These are phyloP conservation scores for Notospermus geniculatus DNA, from an alignment of 1,140 invertebrate genomes.

Conservation along the genomic window DNA sequence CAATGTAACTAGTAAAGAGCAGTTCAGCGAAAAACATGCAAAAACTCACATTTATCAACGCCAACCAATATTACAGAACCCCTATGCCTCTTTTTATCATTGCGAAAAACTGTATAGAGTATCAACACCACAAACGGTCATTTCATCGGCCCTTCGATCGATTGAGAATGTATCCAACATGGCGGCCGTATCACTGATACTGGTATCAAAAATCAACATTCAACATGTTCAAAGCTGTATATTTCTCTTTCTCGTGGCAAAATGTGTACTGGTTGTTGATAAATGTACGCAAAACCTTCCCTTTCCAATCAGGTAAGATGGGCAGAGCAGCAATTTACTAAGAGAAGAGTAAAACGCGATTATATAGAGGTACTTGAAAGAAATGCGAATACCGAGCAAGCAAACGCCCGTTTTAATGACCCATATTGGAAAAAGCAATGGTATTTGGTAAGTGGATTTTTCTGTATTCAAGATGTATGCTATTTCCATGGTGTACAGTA, in stretches of 20 bases:
- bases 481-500: too few species aligned
- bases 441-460: conserved; percentile 88
- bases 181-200: neutral
- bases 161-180: neutral
- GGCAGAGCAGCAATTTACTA: conserved; percentile 56
- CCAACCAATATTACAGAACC: too few species aligned
- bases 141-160: too few species aligned
- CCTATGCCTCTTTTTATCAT: too few species aligned
- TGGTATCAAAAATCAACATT: neutral
- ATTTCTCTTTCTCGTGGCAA: neutral
- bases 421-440: conserved; percentile 94
- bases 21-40: too few species aligned
- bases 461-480: too few species aligned
- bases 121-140: too few species aligned
- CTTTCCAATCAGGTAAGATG: conserved; percentile 49
- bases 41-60: too few species aligned
- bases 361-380: neutral
- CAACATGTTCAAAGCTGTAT: neutral
- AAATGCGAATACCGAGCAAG: conserved; percentile 12
- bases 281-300: neutral
- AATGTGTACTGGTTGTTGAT: neutral
- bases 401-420: conserved; percentile 70
- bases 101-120: too few species aligned
- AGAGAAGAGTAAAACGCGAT: conserved; percentile 51
- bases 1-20: too few species aligned